These are phyloP conservation scores for Anas bahamensis DNA, from an alignment of 2,797 vertebrate species.

Conservation along the genomic window DNA sequence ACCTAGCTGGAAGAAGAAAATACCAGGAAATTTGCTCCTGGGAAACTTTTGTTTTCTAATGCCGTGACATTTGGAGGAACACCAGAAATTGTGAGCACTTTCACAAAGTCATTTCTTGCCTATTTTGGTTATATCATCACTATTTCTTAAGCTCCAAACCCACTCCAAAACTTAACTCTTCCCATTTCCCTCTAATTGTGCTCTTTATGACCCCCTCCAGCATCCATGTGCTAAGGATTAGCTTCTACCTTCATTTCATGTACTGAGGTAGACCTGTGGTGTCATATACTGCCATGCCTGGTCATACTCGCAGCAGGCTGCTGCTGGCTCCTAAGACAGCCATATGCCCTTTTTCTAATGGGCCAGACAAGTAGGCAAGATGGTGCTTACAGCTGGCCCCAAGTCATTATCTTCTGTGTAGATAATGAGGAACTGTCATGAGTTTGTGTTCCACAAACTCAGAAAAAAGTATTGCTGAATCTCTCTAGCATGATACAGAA, in stretches of 20 bases:
- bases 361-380: not conserved
- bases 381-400: not conserved
- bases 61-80: not conserved
- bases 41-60: not conserved
- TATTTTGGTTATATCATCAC: not conserved
- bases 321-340: not conserved
- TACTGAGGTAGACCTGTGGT: not conserved
- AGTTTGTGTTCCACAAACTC: not conserved
- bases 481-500: fast-evolving
- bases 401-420: not conserved
- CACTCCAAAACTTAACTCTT: not conserved
- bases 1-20: not conserved
- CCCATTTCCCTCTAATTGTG: not conserved
- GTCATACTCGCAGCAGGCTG: not conserved
- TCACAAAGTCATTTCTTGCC: not conserved
- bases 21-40: not conserved
- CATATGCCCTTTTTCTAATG: not conserved
- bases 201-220: not conserved
- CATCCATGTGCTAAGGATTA: not conserved
- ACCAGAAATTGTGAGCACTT: not conserved
- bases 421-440: not conserved
- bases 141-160: not conserved
- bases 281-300: not conserved
- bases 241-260: not conserved
- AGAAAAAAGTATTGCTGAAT: not conserved